Conservation (phyloP, 2,113 vertebrate species). For the Cricetomys ansorgei region DNA sequence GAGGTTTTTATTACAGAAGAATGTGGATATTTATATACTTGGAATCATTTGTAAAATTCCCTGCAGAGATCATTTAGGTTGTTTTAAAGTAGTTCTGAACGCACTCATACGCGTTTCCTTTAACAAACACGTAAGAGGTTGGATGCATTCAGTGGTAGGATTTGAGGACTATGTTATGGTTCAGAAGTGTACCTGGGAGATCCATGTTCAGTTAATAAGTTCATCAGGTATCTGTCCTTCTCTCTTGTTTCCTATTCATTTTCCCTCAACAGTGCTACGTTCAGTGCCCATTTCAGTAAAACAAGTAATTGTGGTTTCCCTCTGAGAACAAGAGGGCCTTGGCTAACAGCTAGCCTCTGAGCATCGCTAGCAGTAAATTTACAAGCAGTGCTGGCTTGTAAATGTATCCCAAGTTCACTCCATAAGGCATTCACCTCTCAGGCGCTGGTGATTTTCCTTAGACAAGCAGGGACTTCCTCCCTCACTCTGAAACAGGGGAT, state of each 20-base stretch:
- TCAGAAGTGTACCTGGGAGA: neutral
- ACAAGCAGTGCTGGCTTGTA: neutral
- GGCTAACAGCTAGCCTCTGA: neutral
- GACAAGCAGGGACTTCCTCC: neutral
- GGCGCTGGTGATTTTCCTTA: neutral
- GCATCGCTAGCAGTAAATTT: no score
- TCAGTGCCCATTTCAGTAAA: neutral
- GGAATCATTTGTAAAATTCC: neutral
- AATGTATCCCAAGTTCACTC: neutral
- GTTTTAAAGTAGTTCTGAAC: neutral
- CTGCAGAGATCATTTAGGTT: neutral
- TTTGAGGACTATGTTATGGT: neutral
- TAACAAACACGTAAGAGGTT: neutral
- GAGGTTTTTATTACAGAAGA: neutral
- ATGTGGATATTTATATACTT: neutral
- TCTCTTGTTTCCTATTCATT: neutral
- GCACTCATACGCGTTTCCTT: neutral
- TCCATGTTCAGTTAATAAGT: neutral
- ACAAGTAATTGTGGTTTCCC: neutral
- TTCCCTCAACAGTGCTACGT: neutral
- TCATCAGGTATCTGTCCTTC: neutral
- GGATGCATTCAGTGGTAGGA: neutral
- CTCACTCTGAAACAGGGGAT: neutral
- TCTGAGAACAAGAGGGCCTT: no score
- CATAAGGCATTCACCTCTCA: accelerated